Evolutionary conservation across 2,797 vertebrate genomes (phyloP), one percentile per base, ranked within the genome.

Genomic region (Bryconaethiops microstoma): DNA sequence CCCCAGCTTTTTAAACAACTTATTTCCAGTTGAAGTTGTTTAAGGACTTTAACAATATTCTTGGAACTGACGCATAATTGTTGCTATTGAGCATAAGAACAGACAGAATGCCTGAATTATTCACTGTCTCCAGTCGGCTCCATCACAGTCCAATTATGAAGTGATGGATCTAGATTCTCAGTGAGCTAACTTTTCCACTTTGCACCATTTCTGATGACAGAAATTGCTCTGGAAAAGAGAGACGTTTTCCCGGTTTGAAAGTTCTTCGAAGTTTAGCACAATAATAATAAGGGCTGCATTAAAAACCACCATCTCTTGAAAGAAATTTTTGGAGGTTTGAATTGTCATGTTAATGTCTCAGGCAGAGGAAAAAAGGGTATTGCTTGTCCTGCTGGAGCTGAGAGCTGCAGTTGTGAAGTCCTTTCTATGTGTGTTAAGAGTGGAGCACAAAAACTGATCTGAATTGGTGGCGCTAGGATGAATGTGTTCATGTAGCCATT

Each of bases 381-480:
- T 16, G 50, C 69, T 7, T 40, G 25, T 71, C 69, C 69, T 35
- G 69, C 14, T 54, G 25, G 69, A 73, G 52, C 69, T 19, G 10
- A 3, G 68, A 17, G 17, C 25, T n/a, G 52, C 25, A 57, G 16
- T 35, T 57, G 70, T 35, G 69, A 54, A 29, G 21, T 12, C 7
- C 70, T 57, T 12, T 5, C 64, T 55, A 29, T 21, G 5, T 1
- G 3, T 29, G 68, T 21, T 7, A 42, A 69, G 67, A 14, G 9
- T 13, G 19, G 4, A 48, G 12, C 10, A 14, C 42, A 14, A 23
- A 52, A 48, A 8, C 0, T 17, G 70, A 55, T 39, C 29, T 21
- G 52, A 0, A n/a, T 10, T 16, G n/a, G 69, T 25, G 14, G 13
- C 45, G 29, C n/a, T 16, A 21, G 9, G 23, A 29, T 14, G 48